Evolutionary conservation across 2,888 invertebrate species (phyloP), one percentile per base, ranked within the genome.

Genomic region (Criorhina ranunculi): DNA sequence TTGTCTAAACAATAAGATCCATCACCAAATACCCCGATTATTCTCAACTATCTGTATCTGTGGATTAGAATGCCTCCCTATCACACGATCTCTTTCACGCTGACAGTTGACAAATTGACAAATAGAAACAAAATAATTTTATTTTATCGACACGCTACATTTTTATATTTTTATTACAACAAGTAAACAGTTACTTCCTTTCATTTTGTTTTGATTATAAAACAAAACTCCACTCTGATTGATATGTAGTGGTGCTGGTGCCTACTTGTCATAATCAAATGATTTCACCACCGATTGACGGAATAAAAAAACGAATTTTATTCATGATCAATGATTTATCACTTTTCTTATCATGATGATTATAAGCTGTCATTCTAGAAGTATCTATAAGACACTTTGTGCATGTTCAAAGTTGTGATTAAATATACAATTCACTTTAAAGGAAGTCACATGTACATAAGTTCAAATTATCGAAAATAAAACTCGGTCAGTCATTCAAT

Each of bases 191-290:
- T 9, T 7, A 44, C 11, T n/a, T 4, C 37, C 37, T 37, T 44
- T 44, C 17, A 44, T 44, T 44, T n/a, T 15, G 1, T 7, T 8
- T 2, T 4, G 7, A 7, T 17, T 42, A 42, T 8, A 8, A 42
- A 49, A 49, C n/a, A 5, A 17, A 11, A 49, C 1, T 5, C 6
- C 11, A 6, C n/a, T n/a, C n/a, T n/a, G 49, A 29, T 29, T 49
- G 24, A 51, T 51, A 11, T 29, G 29, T 2, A 29, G 49, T 51
- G 49, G 11, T 31, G 31, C 29, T 31, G n/a, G n/a, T n/a, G n/a
- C n/a, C n/a, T n/a, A n/a, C 31, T 31, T 60, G 42, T 44, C 42
- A 31, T 17, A 31, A 60, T 19, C 6, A 2, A 60, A 31, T 42
- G 60, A 42, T 31, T 42, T 44, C 7, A 11, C 19, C 17, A n/a